A percentile compares a stretch with the other conserved stretches of the same genome.
phyloP scores from a whole-genome alignment of 2,888 invertebrate species.

The Gastrophysa polygoni region DNA sequence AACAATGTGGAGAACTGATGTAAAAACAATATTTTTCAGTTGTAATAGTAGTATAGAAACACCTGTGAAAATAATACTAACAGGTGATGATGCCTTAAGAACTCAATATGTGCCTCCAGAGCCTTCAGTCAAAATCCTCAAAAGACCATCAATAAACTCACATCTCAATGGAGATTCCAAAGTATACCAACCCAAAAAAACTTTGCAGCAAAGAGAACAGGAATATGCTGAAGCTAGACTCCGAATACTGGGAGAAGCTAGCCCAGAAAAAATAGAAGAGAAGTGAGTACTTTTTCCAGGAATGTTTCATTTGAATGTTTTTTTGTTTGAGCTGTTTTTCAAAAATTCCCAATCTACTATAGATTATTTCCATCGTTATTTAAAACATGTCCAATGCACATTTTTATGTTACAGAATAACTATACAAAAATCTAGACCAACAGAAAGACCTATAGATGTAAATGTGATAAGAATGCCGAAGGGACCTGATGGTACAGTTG shows the following conservation, averaged over 20 bases:
- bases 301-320: too few relatives aligned
- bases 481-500: slow-evolving; percentile 80
- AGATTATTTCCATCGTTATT: too few relatives aligned
- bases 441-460: slow-evolving; percentile 40
- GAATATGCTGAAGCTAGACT: slow-evolving; percentile 92
- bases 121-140: slow-evolving; percentile 84
- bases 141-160: slow-evolving; percentile 66
- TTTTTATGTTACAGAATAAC: slow-evolving; percentile 48
- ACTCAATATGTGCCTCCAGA: slow-evolving; percentile 80
- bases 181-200: slow-evolving; percentile 77
- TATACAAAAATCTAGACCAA: slow-evolving; percentile 49
- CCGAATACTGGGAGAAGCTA: slow-evolving; percentile 87
- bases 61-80: slow-evolving; percentile 72
- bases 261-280: slow-evolving; percentile 74
- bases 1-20: too few relatives aligned
- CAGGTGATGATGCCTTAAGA: slow-evolving; percentile 79
- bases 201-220: slow-evolving; percentile 87
- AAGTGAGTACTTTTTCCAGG: slow-evolving; percentile 22
- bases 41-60: slow-evolving; percentile 58
- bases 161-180: slow-evolving; percentile 67
- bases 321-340: too few relatives aligned
- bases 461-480: slow-evolving; percentile 73
- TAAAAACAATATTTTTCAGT: slow-evolving; percentile 37
- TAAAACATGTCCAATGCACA: background rate
- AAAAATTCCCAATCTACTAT: too few relatives aligned